Conservation (phyloP, 2,888 invertebrate genomes). For the Argyra leucocephala region DNA sequence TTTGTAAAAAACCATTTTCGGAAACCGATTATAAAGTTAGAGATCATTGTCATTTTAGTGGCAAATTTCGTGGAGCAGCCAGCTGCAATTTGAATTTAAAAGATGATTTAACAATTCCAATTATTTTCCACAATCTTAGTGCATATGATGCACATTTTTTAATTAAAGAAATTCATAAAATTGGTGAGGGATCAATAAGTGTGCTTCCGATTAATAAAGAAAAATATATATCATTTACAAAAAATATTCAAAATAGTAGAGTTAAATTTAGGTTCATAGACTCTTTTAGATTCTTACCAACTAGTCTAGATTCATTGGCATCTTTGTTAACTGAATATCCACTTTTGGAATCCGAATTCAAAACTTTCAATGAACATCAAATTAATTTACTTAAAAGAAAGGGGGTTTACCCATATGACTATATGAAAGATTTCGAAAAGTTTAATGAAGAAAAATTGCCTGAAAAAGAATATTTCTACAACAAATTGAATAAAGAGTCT, state of each 20-base stretch:
- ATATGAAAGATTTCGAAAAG: slow-evolving; percentile 24
- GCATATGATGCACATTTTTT: slow-evolving; percentile 25
- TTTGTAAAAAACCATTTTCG: slow-evolving; percentile 14
- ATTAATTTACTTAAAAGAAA: slow-evolving; percentile 26
- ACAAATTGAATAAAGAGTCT: slow-evolving; percentile 19
- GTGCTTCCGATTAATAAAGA: not conserved
- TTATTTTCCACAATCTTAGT: slow-evolving; percentile 26
- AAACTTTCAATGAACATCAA: slow-evolving; percentile 4
- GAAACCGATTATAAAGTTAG: slow-evolving; percentile 11
- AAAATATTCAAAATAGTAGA: not conserved
- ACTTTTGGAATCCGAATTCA: not conserved
- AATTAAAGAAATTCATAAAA: slow-evolving; percentile 16
- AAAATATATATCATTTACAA: not conserved
- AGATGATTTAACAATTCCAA: slow-evolving; percentile 8
- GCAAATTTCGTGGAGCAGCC: slow-evolving; percentile 19
- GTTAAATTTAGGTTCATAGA: slow-evolving; percentile 19
- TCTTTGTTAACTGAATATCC: not conserved
- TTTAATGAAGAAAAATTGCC: slow-evolving; percentile 23
- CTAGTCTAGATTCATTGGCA: slow-evolving; percentile 14
- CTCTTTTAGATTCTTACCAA: slow-evolving; percentile 14
- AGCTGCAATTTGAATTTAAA: not conserved
- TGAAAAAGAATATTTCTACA: slow-evolving; percentile 25
- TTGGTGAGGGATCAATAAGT: not conserved
- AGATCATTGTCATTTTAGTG: slow-evolving; percentile 23
- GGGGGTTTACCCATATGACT: slow-evolving; percentile 33